These are phyloP conservation scores for Phoebastria nigripes DNA, from an alignment of 2,797 vertebrate species.

Conservation along the genomic window DNA sequence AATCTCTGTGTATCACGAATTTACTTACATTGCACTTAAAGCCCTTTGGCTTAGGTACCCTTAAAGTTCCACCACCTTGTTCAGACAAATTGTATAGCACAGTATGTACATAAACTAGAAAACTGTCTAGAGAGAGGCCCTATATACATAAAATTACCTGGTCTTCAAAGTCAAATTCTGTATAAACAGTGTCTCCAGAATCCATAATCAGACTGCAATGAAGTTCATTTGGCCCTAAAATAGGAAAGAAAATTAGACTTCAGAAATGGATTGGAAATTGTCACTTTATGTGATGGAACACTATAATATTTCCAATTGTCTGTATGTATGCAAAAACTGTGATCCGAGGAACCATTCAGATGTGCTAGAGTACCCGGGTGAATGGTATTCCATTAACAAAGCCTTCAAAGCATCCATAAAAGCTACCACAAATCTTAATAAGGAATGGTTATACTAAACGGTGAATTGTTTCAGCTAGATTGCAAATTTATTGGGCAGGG, in stretches of 20 bases:
- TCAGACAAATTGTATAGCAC: background rate
- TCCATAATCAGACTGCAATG: constrained; percentile 86
- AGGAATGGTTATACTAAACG: background rate
- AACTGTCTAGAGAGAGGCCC: background rate
- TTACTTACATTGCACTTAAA: background rate
- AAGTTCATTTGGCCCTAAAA: constrained; percentile 84
- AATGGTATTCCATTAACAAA: background rate
- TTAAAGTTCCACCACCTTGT: background rate
- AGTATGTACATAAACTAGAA: background rate
- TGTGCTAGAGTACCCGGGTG: background rate
- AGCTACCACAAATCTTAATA: background rate
- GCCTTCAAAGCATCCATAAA: background rate
- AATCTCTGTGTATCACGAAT: background rate
- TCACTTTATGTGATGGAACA: background rate
- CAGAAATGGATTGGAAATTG: background rate
- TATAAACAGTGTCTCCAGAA: constrained; percentile 77
- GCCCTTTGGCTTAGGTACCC: background rate
- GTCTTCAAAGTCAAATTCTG: constrained; percentile 83
- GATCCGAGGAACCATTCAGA: background rate
- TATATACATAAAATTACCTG: constrained; percentile 77
- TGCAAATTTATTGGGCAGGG: background rate
- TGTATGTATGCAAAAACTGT: background rate
- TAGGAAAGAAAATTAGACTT: constrained; percentile 1
- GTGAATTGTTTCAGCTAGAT: background rate
- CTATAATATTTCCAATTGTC: background rate